These are phyloP conservation scores for Choristoneura rosaceana DNA, from an alignment of 2,888 invertebrate species.

Conservation along the genomic window DNA sequence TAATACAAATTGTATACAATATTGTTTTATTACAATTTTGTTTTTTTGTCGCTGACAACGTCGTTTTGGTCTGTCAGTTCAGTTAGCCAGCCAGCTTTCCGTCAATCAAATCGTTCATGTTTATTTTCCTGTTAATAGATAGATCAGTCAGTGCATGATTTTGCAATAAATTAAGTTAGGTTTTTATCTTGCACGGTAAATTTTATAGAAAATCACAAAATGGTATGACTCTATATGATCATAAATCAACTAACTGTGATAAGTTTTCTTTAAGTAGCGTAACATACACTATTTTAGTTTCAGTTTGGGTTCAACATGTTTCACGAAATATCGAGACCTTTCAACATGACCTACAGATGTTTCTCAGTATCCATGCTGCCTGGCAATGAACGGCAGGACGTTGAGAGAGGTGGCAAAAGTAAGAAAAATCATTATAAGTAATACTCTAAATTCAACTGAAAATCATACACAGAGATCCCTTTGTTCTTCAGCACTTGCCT, in stretches of 20 bases:
- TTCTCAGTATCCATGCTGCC: slow-evolving; percentile 98
- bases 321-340: slow-evolving; percentile 92
- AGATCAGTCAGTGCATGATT: slow-evolving; percentile 38
- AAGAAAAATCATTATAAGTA: slow-evolving; percentile 62
- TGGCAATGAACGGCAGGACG: slow-evolving; percentile 96
- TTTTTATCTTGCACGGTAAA: slow-evolving; percentile 42
- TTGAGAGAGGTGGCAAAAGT: slow-evolving; percentile 99
- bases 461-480: not conserved
- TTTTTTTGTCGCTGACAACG: not conserved
- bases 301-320: slow-evolving; percentile 96
- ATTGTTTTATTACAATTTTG: not conserved
- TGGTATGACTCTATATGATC: slow-evolving; percentile 54
- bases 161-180: slow-evolving; percentile 40
- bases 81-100: not conserved
- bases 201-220: slow-evolving; percentile 53
- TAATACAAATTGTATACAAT: too few relatives aligned
- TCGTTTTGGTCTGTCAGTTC: not conserved
- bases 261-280: slow-evolving; percentile 49
- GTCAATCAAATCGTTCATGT: slow-evolving; percentile 16
- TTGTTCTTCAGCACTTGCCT: not conserved
- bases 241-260: slow-evolving; percentile 8
- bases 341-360: slow-evolving; percentile 94
- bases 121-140: slow-evolving; percentile 29
- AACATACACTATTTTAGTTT: slow-evolving; percentile 81
- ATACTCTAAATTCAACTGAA: not conserved